Percentiles rank a stretch among this genome's conserved stretches.
Evolutionary conservation across 2,113 vertebrate genomes (phyloP).

Genomic region (Zootoca vivipara): DNA sequence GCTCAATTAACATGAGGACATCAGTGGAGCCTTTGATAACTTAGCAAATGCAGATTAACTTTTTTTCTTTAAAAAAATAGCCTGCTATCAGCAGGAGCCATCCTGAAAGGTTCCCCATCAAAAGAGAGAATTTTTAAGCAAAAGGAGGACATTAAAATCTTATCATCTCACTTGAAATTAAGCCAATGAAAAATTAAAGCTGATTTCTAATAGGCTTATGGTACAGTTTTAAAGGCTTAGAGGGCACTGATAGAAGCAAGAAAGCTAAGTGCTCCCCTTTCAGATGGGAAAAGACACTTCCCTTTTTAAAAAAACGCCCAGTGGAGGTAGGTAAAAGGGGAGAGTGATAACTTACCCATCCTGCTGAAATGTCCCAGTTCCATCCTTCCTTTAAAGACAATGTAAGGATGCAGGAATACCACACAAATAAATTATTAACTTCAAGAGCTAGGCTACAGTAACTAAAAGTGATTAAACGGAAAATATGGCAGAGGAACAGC

Average conservation of each 20-base stretch:
- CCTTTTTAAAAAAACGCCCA: constrained; percentile 41
- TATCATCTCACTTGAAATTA: constrained; percentile 88
- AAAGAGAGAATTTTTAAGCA: constrained; percentile 87
- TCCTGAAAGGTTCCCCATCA: constrained; percentile 85
- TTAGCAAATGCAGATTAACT: constrained; percentile 65
- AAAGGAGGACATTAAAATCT: constrained; percentile 84
- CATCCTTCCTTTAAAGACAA: constrained; percentile 48
- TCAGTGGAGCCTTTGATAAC: constrained; percentile 71
- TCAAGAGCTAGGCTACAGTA: constrained; percentile 52
- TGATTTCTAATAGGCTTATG: constrained; percentile 77
- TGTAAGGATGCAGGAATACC: constrained; percentile 58
- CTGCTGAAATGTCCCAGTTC: constrained; percentile 22
- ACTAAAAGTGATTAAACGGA: constrained; percentile 55
- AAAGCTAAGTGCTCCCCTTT: constrained; percentile 45
- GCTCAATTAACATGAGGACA: constrained; percentile 62
- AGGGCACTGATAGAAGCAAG: constrained; percentile 46
- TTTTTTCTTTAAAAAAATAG: constrained; percentile 56
- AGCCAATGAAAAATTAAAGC: constrained; percentile 85
- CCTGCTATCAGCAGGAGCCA: constrained; percentile 66
- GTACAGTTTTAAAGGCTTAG: constrained; percentile 65
- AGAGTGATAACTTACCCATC: constrained; percentile 47
- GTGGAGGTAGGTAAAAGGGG: constrained; percentile 4
- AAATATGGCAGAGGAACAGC: constrained; percentile 41
- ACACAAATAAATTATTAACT: constrained; percentile 65
- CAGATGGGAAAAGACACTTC: constrained; percentile 22